Evolutionary conservation across 2,888 invertebrate genomes (phyloP), one percentile per base, ranked within the genome.

Genomic region (Trichopria drosophilae): DNA sequence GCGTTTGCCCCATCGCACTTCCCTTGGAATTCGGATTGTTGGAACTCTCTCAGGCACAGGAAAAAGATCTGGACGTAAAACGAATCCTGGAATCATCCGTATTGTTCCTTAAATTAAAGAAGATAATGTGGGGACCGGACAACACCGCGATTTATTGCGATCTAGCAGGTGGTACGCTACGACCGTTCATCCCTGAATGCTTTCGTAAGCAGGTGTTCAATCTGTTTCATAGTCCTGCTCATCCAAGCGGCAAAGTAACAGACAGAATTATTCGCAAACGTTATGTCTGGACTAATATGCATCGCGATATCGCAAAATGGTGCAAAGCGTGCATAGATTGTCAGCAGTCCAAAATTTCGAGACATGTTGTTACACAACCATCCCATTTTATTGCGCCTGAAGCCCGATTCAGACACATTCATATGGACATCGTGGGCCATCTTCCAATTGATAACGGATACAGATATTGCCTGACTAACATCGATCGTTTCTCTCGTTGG

Each of bases 211-310:
- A 23, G 16, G 20, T 39, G 1, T 47, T 55, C 20, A 13, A 48
- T 4, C 4, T 20, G 3, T 20, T 61, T 6, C 51, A 58, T 24
- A 26, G 26, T 4, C 26, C 52, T 10, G 10, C 42, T 22, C 54
- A 58, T 28, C n/a, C n/a, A n/a, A n/a, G n/a, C n/a, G n/a, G n/a
- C n/a, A n/a, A n/a, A n/a, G n/a, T n/a, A n/a, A n/a, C n/a, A n/a
- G n/a, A n/a, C n/a, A n/a, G n/a, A n/a, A n/a, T n/a, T n/a, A n/a
- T n/a, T n/a, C n/a, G n/a, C n/a, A n/a, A n/a, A n/a, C n/a, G 69
- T 1, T 74, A 60, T 36, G 64, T 73, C 0, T 73, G 72, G 73
- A 71, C 69, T 1, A 57, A 57, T 2, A 59, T 73, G 4, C 55
- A 61, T 1, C 56, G 51, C 9, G 68, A 75, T 36, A 64, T 62